phyloP scores from a whole-genome alignment of 2,113 vertebrate genomes.

The Ovis canadensis region DNA sequence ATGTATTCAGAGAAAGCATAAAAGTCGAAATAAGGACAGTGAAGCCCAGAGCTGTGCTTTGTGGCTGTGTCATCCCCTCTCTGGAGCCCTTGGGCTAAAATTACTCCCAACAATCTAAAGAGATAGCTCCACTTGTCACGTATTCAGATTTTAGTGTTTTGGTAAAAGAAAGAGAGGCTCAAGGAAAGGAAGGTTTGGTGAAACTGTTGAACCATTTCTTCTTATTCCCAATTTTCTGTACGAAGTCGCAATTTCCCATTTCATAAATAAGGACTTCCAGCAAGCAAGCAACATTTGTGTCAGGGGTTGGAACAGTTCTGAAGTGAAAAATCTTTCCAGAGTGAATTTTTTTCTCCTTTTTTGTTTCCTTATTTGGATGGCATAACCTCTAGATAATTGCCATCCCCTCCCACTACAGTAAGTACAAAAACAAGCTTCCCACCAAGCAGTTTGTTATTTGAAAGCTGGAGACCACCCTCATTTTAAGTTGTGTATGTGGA shows the following conservation, averaged over 20 bases:
- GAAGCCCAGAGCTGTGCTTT: not conserved
- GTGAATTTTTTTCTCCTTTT: not conserved
- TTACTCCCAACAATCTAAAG: not conserved
- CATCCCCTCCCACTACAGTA: not conserved
- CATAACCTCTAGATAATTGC: not conserved
- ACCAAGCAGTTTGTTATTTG: not conserved
- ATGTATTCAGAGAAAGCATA: not conserved
- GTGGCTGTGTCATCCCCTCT: not conserved
- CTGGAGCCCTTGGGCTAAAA: not conserved
- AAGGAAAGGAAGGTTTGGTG: not conserved
- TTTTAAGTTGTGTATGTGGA: not conserved
- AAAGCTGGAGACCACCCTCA: conserved; percentile 20
- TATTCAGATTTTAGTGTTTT: not conserved
- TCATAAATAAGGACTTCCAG: not conserved
- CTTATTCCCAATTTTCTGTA: not conserved
- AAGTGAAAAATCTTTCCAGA: not conserved
- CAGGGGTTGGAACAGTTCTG: not conserved
- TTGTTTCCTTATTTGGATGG: not conserved
- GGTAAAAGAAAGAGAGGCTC: not conserved
- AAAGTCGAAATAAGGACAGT: not conserved
- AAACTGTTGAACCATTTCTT: not conserved
- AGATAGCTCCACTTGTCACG: not conserved
- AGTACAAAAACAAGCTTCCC: conserved; percentile 20
- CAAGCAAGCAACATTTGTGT: not conserved
- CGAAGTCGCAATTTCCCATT: not conserved